These are phyloP conservation scores for Laticauda laticaudata DNA, from an alignment of 2,113 vertebrate genomes.

Conservation along the genomic window DNA sequence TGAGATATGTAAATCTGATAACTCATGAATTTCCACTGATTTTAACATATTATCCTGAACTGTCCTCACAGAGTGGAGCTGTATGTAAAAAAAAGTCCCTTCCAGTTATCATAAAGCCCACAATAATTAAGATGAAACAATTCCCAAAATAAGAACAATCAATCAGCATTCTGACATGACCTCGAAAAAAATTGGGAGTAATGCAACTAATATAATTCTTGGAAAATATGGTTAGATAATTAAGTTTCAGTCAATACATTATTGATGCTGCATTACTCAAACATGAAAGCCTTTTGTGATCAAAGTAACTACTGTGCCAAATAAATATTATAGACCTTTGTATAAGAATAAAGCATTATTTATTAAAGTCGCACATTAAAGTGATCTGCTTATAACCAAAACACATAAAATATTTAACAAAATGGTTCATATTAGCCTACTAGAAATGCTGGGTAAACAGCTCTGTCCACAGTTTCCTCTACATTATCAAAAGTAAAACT, in stretches of 20 bases:
- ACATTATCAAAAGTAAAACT: background rate
- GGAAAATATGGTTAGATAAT: background rate
- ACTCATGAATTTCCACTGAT: background rate
- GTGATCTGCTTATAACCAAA: background rate
- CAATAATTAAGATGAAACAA: background rate
- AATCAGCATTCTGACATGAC: background rate
- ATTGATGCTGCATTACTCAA: background rate
- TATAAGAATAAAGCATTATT: background rate
- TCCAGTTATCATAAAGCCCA: background rate
- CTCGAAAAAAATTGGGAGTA: background rate
- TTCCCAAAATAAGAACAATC: background rate
- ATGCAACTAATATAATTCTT: background rate
- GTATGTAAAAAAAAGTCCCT: background rate
- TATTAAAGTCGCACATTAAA: background rate
- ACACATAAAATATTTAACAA: background rate
- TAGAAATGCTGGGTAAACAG: background rate
- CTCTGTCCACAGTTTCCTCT: background rate
- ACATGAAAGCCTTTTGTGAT: background rate
- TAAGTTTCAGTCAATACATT: background rate
- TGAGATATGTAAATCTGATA: background rate
- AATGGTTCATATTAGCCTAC: background rate
- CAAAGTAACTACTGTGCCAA: background rate
- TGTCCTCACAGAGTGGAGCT: background rate
- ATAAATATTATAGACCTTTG: background rate
- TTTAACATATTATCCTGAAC: background rate